Percentiles rank a stretch among this genome's conserved stretches.
These are phyloP conservation scores for Danaus melanippus DNA, from an alignment of 1,140 invertebrate genomes.

Conservation along the genomic window DNA sequence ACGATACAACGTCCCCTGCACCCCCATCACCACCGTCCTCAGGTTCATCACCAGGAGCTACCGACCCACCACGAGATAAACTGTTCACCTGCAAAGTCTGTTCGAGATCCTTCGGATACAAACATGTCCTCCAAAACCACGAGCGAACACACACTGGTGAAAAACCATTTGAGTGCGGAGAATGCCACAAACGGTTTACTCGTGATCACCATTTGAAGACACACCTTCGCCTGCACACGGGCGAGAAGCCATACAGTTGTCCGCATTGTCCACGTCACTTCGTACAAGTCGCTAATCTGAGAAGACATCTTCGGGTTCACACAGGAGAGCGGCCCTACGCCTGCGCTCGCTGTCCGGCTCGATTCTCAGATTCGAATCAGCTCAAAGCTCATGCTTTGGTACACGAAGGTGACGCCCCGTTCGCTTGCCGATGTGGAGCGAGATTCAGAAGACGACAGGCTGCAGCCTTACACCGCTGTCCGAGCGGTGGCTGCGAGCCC, in stretches of 20 bases:
- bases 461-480: slow-evolving; percentile 88
- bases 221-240: slow-evolving; percentile 93
- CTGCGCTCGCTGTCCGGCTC: slow-evolving; percentile 89
- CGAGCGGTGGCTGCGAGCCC: slow-evolving; percentile 45
- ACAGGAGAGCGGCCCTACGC: slow-evolving; percentile 96
- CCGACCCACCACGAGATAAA: slow-evolving; percentile 79
- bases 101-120: slow-evolving; percentile 91
- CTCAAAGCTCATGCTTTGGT: slow-evolving; percentile 92
- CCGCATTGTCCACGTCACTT: slow-evolving; percentile 92
- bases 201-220: slow-evolving; percentile 96
- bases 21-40: slow-evolving; percentile 62
- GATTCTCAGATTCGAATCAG: slow-evolving; percentile 95
- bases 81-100: slow-evolving; percentile 91
- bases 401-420: slow-evolving; percentile 92
- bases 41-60: slow-evolving; percentile 63
- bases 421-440: slow-evolving; percentile 84
- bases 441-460: slow-evolving; percentile 88
- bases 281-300: slow-evolving; percentile 94
- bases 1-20: slow-evolving; percentile 40
- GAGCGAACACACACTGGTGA: slow-evolving; percentile 97
- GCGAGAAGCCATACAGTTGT: slow-evolving; percentile 94
- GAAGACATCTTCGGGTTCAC: slow-evolving; percentile 94
- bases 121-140: slow-evolving; percentile 96
- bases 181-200: slow-evolving; percentile 96
- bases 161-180: slow-evolving; percentile 95